Evolutionary conservation across 2,797 vertebrate species (phyloP).

Genomic region (Onychomys torridus): DNA sequence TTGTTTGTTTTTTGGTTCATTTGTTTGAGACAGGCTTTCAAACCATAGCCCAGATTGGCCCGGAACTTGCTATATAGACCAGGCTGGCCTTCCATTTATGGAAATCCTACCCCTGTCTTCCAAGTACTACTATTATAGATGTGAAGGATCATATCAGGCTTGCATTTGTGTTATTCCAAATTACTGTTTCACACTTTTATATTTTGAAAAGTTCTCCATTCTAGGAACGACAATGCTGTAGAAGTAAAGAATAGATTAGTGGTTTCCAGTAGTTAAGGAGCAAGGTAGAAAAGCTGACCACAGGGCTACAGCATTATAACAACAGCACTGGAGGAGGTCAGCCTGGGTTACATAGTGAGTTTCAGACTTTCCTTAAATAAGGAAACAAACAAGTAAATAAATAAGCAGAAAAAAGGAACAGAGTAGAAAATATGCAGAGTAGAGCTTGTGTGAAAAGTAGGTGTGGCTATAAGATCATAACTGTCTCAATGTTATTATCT

Average conservation of each 20-base stretch:
- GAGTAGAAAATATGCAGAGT: not conserved
- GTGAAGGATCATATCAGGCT: not conserved
- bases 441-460: not conserved
- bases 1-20: not conserved
- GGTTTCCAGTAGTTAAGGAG: not conserved
- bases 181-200: not conserved
- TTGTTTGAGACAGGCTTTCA: not conserved
- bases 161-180: conserved; percentile 14
- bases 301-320: not conserved
- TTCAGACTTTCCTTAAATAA: not conserved
- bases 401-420: not conserved
- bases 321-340: not conserved
- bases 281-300: not conserved
- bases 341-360: not conserved
- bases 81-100: not conserved
- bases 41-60: not conserved
- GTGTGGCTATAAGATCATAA: not conserved
- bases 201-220: not conserved
- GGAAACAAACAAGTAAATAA: not conserved
- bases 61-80: not conserved
- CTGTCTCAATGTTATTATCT: not conserved
- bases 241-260: not conserved
- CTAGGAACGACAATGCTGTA: conserved; percentile 37
- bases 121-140: not conserved
- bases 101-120: not conserved